Base-by-base conservation (phyloP, 1,140 invertebrate species). In the Melipona quadrifasciata region DNA sequence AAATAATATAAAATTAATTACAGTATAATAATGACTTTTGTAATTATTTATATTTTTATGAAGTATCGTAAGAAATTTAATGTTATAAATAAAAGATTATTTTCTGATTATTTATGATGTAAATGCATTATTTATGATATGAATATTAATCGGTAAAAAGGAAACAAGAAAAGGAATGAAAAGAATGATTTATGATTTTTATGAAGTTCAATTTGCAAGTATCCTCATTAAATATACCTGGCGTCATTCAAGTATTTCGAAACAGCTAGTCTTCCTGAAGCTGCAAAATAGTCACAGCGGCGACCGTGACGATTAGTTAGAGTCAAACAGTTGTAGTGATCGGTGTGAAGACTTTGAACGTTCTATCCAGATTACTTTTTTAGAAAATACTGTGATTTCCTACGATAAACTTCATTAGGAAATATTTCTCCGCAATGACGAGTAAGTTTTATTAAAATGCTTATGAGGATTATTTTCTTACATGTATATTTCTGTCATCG, bases 381-480 rank as follows among this genome's bases (percentile, higher is more conserved):
- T 24, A 17, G 27, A 1, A n/a, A 19, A 77, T 53, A 61, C 21
- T 53, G 1, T 57, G 27, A 19, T 79, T 71, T 53, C 12, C 47
- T n/a, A 1, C 21, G 2, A 39, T 27, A 58, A 27, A 0, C 24
- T 51, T 51, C 1, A 6, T 51, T 31, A 4, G 34, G 6, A 16
- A n/a, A 77, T 51, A 34, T 24, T 24, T 64, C n/a, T 14, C n/a
- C 11, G 67, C 34, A 51, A 85, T 85, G 83, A 51, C 10, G 47
- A 80, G 83, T 85, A 85, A 85, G 83, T 80, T 73, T 16, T 4
- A 1, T 10, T 27, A 53, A 34, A 79, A 58, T 73, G 70, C 6
- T 55, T 55, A 19, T 27, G 16, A 31, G 16, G 1, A 53, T 11
- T 51, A 71, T 61, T 71, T 71, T 53, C 16, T 53, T 6, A 1